Evolutionary conservation across 2,888 invertebrate species (phyloP).

Genomic region (Macrosoma leucophasiata): DNA sequence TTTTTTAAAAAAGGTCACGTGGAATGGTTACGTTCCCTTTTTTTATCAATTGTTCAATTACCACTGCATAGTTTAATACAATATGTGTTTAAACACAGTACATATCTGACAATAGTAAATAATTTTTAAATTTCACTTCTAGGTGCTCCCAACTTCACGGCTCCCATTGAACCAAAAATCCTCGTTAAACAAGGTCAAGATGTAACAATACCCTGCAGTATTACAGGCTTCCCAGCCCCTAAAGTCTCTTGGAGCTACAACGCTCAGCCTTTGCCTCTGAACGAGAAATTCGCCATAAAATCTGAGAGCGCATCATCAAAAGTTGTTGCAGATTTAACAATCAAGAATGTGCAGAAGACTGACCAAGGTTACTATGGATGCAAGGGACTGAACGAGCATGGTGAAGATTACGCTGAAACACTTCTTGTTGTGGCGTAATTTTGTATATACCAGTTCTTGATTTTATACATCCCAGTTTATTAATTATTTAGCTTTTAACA

Average conservation of each 20-base stretch:
- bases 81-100: too few species aligned
- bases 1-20: too few species aligned
- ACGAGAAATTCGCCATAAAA: conserved; percentile 24
- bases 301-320: conserved; percentile 14
- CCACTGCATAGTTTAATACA: too few species aligned
- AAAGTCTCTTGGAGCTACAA: conserved; percentile 44
- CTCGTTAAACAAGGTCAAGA: conserved; percentile 36
- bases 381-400: conserved; percentile 39
- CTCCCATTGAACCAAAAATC: conserved; percentile 34
- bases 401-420: conserved; percentile 43
- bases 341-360: conserved; percentile 37
- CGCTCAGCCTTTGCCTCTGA: conserved; percentile 32
- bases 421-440: conserved; percentile 18
- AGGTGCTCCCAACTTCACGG: conserved; percentile 41
- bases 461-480: too few species aligned
- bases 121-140: too few species aligned
- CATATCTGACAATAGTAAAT: too few species aligned
- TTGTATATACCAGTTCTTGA: too few species aligned
- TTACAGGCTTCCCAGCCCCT: conserved; percentile 38
- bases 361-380: conserved; percentile 59
- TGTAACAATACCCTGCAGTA: conserved; percentile 45
- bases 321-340: conserved; percentile 36
- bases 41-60: too few species aligned
- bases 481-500: background rate
- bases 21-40: too few species aligned